Evolutionary conservation across 1,140 invertebrate genomes (phyloP), one percentile per base, ranked within the genome.

Genomic region (Solenopsis fugax): DNA sequence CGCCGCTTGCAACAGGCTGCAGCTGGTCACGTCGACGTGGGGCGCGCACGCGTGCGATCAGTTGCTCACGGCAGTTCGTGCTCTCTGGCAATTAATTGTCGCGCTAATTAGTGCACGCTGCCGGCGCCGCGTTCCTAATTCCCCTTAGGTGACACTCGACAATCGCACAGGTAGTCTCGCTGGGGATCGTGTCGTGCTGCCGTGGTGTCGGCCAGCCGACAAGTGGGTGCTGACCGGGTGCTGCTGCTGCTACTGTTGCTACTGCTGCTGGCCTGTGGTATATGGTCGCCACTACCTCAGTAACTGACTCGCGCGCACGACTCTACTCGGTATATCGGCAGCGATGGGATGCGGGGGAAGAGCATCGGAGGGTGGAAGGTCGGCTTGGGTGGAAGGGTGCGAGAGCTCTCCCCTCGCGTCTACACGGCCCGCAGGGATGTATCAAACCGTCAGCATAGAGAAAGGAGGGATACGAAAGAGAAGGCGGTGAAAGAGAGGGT

Each of bases 161-260:
- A 58, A 73, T 60, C 67, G 67, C 37, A 58, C 67, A 60, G 18
- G 13, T 52, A 82, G n/a, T 52, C n/a, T 52, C n/a, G 62, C 29
- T 24, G 5, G 75, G 58, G 75, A 29, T 5, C 37, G 21, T 18
- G 54, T 52, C 34, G 21, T 29, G 24, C 48, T 65, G 62, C 24
- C 41, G 48, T 65, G 60, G 56, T 73, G 58, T 85, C 67, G 77
- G 73, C 73, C 73, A 75, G 72, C 78, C 73, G 80, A 89, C 78
- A 90, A 90, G 89, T 85, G 88, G 78, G 54, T 90, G 80, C 78
- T 85, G 65, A 81, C 52, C 67, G 29, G 13, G 34, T 72, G 21
- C 52, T 82, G 69, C 37, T 24, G 75, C 56, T 77, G 37, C 21
- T 58, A 7, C 37, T 78, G 13, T 4, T 64, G 58, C 7, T 72